phyloP scores from a whole-genome alignment of 2,113 vertebrate genomes.

The Megaleporinus macrocephalus region DNA sequence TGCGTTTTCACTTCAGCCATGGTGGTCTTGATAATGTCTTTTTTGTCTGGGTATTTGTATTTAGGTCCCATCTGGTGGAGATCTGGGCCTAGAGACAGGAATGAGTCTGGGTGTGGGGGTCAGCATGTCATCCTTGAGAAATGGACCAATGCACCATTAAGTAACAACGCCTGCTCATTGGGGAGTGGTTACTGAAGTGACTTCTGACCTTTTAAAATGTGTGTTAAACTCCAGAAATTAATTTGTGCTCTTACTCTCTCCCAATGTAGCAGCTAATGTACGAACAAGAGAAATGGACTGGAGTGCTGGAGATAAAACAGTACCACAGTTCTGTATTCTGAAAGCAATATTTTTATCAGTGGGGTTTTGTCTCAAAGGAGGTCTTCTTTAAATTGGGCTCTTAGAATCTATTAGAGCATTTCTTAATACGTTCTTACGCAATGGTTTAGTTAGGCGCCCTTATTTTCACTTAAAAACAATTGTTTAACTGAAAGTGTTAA shows the following conservation, averaged over 20 bases:
- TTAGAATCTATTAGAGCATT: no score
- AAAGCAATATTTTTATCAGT: no score
- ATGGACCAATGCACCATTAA: constrained; percentile 27
- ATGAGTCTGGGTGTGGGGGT: constrained; percentile 31
- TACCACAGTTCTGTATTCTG: no score
- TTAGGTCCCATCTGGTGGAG: constrained; percentile 47
- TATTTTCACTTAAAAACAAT: no score
- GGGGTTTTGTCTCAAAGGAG: no score
- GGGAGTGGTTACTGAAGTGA: constrained; percentile 9
- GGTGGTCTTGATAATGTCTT: constrained; percentile 20
- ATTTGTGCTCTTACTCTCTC: not conserved
- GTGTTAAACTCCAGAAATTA: not conserved
- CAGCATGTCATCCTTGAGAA: constrained; percentile 46
- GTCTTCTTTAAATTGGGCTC: no score
- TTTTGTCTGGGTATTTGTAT: constrained; percentile 22
- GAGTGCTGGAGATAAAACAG: no score
- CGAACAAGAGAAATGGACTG: no score
- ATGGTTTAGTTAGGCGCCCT: no score
- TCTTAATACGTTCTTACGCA: no score
- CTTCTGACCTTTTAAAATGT: not conserved
- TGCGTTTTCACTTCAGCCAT: not conserved
- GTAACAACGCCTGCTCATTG: constrained; percentile 10
- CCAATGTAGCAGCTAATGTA: no score
- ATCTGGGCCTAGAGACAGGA: constrained; percentile 11
- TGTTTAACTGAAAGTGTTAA: no score